Base-by-base conservation (phyloP, 2,797 vertebrate genomes). In the Gadopsis bispinosus region DNA sequence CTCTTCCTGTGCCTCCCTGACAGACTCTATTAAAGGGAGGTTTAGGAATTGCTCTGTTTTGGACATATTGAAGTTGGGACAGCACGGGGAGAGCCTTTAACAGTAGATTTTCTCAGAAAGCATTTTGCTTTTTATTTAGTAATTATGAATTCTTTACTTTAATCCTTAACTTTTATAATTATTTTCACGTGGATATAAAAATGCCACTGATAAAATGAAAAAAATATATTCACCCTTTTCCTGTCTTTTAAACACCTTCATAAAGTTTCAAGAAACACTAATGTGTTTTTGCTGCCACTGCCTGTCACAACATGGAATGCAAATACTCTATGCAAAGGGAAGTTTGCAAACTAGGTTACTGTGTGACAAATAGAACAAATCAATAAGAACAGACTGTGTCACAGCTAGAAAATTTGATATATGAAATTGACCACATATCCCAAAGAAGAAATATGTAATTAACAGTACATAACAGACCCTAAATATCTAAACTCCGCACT, bases 11-110 rank as follows among this genome's bases (percentile, higher is more conserved):
- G 92, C 92, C 93, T 94, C 92, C 83, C 91, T 95, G 92, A 96
- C 95, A 95, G 94, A 94, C 93, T 94, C 94, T 89, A 94, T 95
- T 96, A 96, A 95, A 92, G 86, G 89, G 91, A 91, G 90, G 85
- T 93, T 95, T 94, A 91, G 89, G 91, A 94, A 94, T 95, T 91
- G 93, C 92, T 91, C 92, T 90, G 88, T 94, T 94, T 94, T 93
- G 90, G 85, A 93, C 92, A 91, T 92, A 77, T 79, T 92, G 85
- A 90, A 91, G 90, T 92, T 89, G 80, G 88, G 87, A 84, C 67
- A 86, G 83, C 84, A 81, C 77, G 77, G 76, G 88, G 83, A 67
- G 80, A 91, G 88, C 84, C 85, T 90, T 87, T 84, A 77, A 93
- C 69, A 81, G 88, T 62, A 83, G 29, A 86, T 74, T 88, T 87